A percentile compares a stretch with the other conserved stretches of the same genome.
These are phyloP conservation scores for Drosophila koepferae DNA, from an alignment of 2,888 invertebrate genomes.

Conservation along the genomic window DNA sequence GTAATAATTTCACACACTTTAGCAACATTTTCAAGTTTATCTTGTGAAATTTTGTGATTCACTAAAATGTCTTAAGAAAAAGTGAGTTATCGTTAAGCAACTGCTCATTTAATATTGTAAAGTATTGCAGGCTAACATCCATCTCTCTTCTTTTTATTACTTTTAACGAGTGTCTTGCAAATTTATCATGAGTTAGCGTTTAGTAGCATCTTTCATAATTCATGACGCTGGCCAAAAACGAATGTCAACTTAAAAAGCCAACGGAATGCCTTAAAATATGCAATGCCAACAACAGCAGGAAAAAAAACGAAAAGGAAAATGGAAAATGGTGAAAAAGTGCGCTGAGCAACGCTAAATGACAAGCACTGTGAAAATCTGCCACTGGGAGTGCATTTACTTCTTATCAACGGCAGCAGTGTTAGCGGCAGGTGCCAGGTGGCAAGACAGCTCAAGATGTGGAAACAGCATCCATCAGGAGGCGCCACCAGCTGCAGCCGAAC, in stretches of 20 bases:
- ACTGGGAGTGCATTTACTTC: conserved; percentile 64
- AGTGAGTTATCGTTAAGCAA: neutral
- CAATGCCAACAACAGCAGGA: conserved; percentile 39
- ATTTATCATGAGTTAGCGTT: conserved; percentile 40
- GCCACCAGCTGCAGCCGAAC: conserved; percentile 1
- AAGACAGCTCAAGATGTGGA: conserved; percentile 36
- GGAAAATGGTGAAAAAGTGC: conserved; percentile 31
- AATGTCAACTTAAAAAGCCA: conserved; percentile 58
- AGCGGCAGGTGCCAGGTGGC: conserved; percentile 34
- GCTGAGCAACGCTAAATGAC: conserved; percentile 50
- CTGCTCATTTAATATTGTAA: neutral
- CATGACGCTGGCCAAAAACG: conserved; percentile 48
- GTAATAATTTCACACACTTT: neutral
- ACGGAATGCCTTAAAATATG: conserved; percentile 51
- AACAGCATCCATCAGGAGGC: conserved; percentile 52
- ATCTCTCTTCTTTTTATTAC: neutral
- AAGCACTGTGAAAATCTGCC: conserved; percentile 56
- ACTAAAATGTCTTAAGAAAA: neutral
- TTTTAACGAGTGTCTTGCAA: conserved; percentile 28
- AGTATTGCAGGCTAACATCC: neutral
- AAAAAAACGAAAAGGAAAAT: neutral
- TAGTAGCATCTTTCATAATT: conserved; percentile 58
- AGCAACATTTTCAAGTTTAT: no score
- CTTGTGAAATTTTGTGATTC: no score
- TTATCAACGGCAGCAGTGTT: conserved; percentile 43